Conservation (phyloP, 37 sponge, comb jelly and placozoan species). For the Oscarella lobularis region DNA sequence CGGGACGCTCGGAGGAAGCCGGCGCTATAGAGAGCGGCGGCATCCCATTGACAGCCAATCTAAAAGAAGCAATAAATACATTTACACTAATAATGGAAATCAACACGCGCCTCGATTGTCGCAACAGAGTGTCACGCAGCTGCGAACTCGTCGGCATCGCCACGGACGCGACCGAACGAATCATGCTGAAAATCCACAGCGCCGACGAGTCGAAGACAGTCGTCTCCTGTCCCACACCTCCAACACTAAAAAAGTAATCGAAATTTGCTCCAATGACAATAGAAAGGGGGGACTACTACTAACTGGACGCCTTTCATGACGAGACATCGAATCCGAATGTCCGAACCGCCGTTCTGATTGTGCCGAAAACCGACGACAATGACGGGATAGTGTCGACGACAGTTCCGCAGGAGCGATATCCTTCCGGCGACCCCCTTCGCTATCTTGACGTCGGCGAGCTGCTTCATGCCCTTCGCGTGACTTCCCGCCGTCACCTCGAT, state of each 20-base stretch:
- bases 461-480: background rate
- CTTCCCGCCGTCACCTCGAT: background rate
- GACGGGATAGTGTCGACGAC: no score
- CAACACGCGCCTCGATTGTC: slow-evolving; percentile 49
- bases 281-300: no score
- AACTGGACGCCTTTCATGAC: no score
- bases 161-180: slow-evolving; percentile 43
- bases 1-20: slow-evolving; percentile 32
- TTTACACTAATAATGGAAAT: background rate
- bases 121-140: slow-evolving; percentile 38
- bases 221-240: no score
- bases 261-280: no score
- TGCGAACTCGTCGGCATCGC: slow-evolving; percentile 46
- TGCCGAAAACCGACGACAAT: no score
- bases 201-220: slow-evolving; percentile 57
- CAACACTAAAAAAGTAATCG: no score
- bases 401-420: no score
- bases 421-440: background rate
- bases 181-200: slow-evolving; percentile 46
- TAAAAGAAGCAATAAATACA: slow-evolving; percentile 2
- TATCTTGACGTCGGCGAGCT: background rate
- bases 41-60: slow-evolving; percentile 24
- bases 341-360: no score
- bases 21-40: slow-evolving; percentile 59
- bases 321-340: no score